These are phyloP conservation scores for Dysidea cf. avara DNA, from an alignment of 37 sponge, comb jelly and placozoan genomes.

Conservation along the genomic window DNA sequence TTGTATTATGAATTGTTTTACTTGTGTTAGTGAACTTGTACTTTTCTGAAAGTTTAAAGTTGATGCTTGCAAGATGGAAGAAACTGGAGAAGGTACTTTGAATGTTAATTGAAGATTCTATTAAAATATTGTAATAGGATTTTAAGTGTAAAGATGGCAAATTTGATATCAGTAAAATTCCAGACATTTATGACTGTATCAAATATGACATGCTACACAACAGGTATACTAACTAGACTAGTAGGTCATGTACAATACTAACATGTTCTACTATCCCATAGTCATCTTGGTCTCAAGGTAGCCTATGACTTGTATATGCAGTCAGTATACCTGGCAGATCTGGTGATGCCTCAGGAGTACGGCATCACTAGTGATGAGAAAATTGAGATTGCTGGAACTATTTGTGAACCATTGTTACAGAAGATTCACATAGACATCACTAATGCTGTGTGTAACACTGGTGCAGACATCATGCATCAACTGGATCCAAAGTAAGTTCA, in stretches of 20 bases:
- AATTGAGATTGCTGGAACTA: conserved; percentile 69
- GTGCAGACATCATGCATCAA: conserved; percentile 64
- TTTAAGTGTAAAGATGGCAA: conserved; percentile 59
- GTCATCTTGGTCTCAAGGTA: conserved; percentile 47
- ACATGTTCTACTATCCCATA: conserved; percentile 5
- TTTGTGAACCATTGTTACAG: conserved; percentile 67
- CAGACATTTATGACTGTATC: conserved; percentile 94
- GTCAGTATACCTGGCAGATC: conserved; percentile 80
- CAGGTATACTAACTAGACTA: conserved; percentile 36
- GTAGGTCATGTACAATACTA: not conserved
- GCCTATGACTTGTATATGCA: conserved; percentile 44
- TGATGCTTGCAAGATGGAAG: conserved; percentile 84
- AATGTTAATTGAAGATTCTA: too few species aligned
- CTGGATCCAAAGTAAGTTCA: conserved; percentile 80
- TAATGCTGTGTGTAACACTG: conserved; percentile 56
- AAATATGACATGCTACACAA: conserved; percentile 95
- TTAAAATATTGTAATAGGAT: too few species aligned
- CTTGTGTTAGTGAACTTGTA: not conserved
- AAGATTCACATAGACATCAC: conserved; percentile 87
- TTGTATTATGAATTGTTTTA: too few species aligned
- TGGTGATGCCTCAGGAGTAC: conserved; percentile 97
- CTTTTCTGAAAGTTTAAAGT: conserved; percentile 48
- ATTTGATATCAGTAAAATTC: conserved; percentile 97
- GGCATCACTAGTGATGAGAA: conserved; percentile 89
- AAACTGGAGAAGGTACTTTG: conserved; percentile 82